Evolutionary conservation across 2,113 vertebrate genomes (phyloP).

Genomic region (Pterocles orientalis): DNA sequence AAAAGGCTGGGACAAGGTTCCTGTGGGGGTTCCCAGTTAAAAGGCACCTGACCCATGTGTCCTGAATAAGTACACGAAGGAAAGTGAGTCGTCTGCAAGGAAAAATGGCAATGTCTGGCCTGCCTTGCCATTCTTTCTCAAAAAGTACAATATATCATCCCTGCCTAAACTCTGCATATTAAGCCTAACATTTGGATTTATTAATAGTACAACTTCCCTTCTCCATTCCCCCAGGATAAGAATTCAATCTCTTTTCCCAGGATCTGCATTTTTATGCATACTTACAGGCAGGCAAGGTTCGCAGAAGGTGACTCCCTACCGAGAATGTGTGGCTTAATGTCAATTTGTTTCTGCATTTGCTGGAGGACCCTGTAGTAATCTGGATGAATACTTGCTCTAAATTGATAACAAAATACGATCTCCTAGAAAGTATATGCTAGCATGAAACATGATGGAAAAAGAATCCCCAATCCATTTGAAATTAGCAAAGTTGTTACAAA

Average conservation of each 20-base stretch:
- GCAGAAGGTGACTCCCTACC: slow-evolving; percentile 59
- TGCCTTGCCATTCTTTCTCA: neutral
- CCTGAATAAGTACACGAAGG: neutral
- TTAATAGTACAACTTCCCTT: neutral
- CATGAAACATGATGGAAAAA: slow-evolving; percentile 28
- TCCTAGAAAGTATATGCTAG: neutral
- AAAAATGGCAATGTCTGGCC: neutral
- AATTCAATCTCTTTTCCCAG: slow-evolving; percentile 19
- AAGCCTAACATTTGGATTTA: slow-evolving; percentile 33
- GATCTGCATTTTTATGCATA: slow-evolving; percentile 39
- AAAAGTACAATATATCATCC: neutral
- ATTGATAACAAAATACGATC: slow-evolving; percentile 59
- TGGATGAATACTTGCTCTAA: slow-evolving; percentile 43
- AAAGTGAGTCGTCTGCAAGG: neutral
- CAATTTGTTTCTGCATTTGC: slow-evolving; percentile 58
- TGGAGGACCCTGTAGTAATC: slow-evolving; percentile 45
- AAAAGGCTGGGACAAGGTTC: neutral
- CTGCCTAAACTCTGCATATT: neutral
- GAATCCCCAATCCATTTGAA: slow-evolving; percentile 25
- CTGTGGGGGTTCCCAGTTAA: neutral
- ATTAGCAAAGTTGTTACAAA: slow-evolving; percentile 31
- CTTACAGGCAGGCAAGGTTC: slow-evolving; percentile 50
- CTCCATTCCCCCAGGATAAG: neutral
- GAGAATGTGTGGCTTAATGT: slow-evolving; percentile 56
- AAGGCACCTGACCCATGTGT: neutral